These are phyloP conservation scores for Sinohyriopsis cumingii DNA, from an alignment of 2,888 invertebrate species.

Conservation along the genomic window DNA sequence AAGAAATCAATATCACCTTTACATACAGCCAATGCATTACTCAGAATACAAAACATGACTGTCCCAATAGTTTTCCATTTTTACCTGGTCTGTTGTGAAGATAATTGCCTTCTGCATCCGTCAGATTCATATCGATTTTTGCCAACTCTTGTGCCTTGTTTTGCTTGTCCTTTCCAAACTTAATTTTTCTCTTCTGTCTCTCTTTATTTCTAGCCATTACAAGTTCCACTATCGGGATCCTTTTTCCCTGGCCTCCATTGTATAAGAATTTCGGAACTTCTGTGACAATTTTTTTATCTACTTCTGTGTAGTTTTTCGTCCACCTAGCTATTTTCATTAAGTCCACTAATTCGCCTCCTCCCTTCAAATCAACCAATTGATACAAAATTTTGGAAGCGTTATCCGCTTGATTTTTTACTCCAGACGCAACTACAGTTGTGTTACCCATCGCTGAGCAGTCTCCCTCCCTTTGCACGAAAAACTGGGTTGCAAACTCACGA, in stretches of 20 bases:
- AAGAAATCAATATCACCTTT: too few species aligned
- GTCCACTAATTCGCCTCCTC: constrained; percentile 78
- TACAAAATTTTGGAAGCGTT: constrained; percentile 76
- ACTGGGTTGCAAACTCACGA: not conserved
- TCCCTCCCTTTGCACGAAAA: not conserved
- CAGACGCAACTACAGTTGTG: constrained; percentile 79
- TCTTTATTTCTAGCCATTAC: constrained; percentile 78
- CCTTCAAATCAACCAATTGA: constrained; percentile 92
- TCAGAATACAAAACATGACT: constrained; percentile 45
- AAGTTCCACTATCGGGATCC: constrained; percentile 90
- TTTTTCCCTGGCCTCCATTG: constrained; percentile 92
- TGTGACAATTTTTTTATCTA: constrained; percentile 92
- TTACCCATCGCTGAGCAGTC: constrained; percentile 51
- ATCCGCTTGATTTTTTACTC: constrained; percentile 92
- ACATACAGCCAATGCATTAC: not conserved
- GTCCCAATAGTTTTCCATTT: not conserved
- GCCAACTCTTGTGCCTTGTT: constrained; percentile 55
- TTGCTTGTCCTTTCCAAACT: constrained; percentile 46
- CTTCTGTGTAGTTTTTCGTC: constrained; percentile 75
- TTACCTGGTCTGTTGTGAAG: constrained; percentile 53
- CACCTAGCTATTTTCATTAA: constrained; percentile 65
- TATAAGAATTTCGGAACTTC: constrained; percentile 89
- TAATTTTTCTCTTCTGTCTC: constrained; percentile 40
- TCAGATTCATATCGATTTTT: constrained; percentile 61
- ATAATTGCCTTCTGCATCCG: constrained; percentile 51